Percentiles rank a stretch among this genome's conserved stretches.
Conservation (phyloP, 2,113 vertebrate species). For the Cynocephalus volans region DNA sequence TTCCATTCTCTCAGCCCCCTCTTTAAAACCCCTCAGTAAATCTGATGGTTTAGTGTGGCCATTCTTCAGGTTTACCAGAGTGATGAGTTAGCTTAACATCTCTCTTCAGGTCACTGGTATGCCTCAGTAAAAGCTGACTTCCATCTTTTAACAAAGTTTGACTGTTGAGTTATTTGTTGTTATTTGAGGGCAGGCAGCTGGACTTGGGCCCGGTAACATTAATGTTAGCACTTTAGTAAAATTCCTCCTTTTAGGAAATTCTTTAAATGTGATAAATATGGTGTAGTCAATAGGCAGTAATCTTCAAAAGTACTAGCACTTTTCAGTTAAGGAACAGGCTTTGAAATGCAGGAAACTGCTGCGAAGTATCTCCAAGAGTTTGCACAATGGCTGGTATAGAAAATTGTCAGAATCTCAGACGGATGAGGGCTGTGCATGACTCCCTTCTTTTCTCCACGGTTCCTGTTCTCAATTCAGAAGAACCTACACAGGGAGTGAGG, state of each 20-base stretch:
- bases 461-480: background rate
- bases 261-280: background rate
- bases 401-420: background rate
- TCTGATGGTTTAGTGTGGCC: no score
- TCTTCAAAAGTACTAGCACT: background rate
- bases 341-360: background rate
- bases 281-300: no score
- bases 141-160: no score
- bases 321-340: background rate
- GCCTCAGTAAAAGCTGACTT: no score
- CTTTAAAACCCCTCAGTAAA: no score
- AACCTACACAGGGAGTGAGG: background rate
- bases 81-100: no score
- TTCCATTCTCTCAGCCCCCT: no score
- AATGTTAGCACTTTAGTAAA: background rate
- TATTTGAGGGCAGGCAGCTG: no score
- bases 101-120: no score
- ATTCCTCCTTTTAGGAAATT: background rate
- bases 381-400: background rate
- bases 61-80: no score
- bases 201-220: background rate
- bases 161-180: no score
- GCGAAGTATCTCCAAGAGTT: background rate
- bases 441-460: background rate
- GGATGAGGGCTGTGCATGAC: accelerated